Percentiles rank a stretch among this genome's conserved stretches.
phyloP scores from a whole-genome alignment of 2,888 invertebrate genomes.

The Endotricha flammealis region DNA sequence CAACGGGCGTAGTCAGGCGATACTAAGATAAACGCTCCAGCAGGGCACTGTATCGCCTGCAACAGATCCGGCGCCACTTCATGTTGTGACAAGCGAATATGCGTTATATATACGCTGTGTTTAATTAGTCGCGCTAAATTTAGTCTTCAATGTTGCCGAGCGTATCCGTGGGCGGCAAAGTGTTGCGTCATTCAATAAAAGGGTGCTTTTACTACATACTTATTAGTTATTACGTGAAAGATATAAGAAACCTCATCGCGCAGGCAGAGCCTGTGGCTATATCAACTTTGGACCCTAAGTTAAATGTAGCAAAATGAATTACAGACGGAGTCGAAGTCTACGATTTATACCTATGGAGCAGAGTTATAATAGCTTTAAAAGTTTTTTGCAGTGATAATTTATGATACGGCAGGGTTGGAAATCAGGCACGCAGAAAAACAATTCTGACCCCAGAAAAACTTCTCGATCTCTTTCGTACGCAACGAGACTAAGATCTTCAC shows the following conservation, averaged over 20 bases:
- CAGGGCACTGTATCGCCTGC: conserved; percentile 37
- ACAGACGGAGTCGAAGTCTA: conserved; percentile 22
- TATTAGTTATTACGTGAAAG: too few species aligned
- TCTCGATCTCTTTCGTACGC: conserved; percentile 42
- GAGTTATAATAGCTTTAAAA: conserved; percentile 49
- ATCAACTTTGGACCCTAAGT: conserved; percentile 6
- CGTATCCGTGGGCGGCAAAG: conserved; percentile 36
- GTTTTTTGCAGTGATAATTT: conserved; percentile 49
- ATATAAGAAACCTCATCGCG: too few species aligned
- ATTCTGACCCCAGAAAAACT: conserved; percentile 43
- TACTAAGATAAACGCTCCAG: conserved; percentile 62
- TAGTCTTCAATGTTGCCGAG: conserved; percentile 29
- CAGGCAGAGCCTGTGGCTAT: too few species aligned
- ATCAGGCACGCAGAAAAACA: conserved; percentile 50
- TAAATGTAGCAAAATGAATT: conserved; percentile 24
- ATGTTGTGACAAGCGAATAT: conserved; percentile 49
- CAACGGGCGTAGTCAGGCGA: conserved; percentile 63
- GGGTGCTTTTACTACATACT: too few species aligned
- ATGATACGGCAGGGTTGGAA: conserved; percentile 40
- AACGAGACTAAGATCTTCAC: conserved; percentile 31
- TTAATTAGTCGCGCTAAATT: conserved; percentile 54
- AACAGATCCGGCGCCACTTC: conserved; percentile 42
- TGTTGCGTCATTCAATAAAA: too few species aligned
- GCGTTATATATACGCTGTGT: conserved; percentile 36
- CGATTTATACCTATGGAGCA: conserved; percentile 39